Percentiles rank a stretch among this genome's conserved stretches.
These are phyloP conservation scores for Thripadectes ignobilis DNA, from an alignment of 2,797 vertebrate genomes.

Conservation along the genomic window DNA sequence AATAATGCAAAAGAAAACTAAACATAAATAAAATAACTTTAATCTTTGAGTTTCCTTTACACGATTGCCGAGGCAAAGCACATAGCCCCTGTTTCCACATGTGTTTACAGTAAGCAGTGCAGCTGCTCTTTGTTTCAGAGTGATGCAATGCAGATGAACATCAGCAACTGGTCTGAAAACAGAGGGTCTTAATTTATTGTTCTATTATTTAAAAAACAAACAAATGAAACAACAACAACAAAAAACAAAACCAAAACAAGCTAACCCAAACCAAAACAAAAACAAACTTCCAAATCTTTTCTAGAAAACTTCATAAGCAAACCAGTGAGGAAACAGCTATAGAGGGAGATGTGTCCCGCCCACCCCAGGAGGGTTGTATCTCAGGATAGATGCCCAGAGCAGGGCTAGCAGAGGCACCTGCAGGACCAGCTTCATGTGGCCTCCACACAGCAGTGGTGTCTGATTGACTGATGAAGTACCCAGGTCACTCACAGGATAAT, in stretches of 20 bases:
- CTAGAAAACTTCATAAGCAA: neutral
- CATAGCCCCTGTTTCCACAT: neutral
- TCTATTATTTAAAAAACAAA: neutral
- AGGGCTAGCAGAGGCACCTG: neutral
- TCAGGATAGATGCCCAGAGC: neutral
- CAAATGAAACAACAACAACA: too few species aligned
- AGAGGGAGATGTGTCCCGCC: neutral
- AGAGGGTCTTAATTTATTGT: neutral
- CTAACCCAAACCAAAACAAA: neutral
- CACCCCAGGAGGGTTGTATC: neutral
- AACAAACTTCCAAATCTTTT: neutral
- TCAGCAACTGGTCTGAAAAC: neutral
- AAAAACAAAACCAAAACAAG: neutral
- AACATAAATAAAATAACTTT: neutral
- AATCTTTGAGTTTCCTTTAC: neutral
- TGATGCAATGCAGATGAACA: neutral
- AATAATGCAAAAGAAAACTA: neutral
- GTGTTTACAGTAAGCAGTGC: neutral
- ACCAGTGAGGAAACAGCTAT: neutral
- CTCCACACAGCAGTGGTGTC: neutral
- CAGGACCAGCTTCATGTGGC: neutral
- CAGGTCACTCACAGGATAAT: neutral
- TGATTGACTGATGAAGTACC: neutral
- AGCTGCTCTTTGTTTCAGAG: neutral
- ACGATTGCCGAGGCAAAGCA: neutral